Evolutionary conservation across 2,113 vertebrate species (phyloP).

Genomic region (Chionis minor): DNA sequence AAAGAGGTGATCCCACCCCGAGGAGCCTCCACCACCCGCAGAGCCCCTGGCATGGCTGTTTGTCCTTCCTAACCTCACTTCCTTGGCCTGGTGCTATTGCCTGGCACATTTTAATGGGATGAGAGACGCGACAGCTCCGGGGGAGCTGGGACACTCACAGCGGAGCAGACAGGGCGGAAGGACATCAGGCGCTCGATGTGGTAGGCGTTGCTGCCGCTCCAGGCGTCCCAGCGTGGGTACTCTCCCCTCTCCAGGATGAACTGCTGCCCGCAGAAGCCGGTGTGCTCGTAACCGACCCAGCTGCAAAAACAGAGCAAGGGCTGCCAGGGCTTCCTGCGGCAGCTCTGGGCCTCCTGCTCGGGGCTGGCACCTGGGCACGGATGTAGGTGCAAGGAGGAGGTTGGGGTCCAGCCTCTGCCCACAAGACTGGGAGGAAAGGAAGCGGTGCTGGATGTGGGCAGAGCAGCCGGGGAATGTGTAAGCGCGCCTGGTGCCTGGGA

Average conservation of each 20-base stretch:
- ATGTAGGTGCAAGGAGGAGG: neutral
- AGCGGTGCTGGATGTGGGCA: neutral
- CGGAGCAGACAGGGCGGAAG: slow-evolving; percentile 95
- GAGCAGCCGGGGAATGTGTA: neutral
- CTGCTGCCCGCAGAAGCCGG: slow-evolving; percentile 94
- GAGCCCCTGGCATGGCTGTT: neutral
- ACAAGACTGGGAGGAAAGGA: neutral
- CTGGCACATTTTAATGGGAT: neutral
- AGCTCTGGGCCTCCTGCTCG: neutral
- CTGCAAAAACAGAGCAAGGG: slow-evolving; percentile 69
- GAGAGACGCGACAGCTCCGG: rapidly evolving
- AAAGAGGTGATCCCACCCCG: neutral
- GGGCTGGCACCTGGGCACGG: neutral
- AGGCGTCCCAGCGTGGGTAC: slow-evolving; percentile 94
- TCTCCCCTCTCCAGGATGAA: slow-evolving; percentile 96
- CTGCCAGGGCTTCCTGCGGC: neutral
- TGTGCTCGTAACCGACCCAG: slow-evolving; percentile 95
- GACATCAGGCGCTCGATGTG: slow-evolving; percentile 95
- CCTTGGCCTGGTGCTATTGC: neutral
- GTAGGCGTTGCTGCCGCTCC: slow-evolving; percentile 97
- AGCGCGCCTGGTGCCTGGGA: neutral
- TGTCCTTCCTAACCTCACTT: neutral
- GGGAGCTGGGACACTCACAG: slow-evolving; percentile 77
- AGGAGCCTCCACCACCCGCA: neutral
- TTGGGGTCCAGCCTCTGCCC: neutral